These are phyloP conservation scores for Anhinga anhinga DNA, from an alignment of 2,113 vertebrate genomes.

Conservation along the genomic window DNA sequence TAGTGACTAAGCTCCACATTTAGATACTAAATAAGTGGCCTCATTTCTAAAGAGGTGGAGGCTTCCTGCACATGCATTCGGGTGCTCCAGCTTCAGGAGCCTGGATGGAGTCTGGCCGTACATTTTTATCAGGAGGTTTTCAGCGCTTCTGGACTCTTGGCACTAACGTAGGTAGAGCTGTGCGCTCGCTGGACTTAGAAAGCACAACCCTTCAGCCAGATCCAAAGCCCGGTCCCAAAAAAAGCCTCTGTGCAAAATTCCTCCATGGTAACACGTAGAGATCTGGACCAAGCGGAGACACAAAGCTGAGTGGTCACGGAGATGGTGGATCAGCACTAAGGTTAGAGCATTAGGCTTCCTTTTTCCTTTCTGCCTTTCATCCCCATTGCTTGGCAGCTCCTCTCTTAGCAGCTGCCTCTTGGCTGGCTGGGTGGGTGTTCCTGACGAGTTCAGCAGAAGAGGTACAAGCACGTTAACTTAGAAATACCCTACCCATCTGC, in stretches of 20 bases:
- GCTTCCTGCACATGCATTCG: slow-evolving; percentile 17
- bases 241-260: not conserved
- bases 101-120: not conserved
- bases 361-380: not conserved
- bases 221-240: not conserved
- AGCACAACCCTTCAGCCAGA: not conserved
- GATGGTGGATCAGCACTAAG: not conserved
- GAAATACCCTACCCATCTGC: not conserved
- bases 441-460: not conserved
- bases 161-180: not conserved
- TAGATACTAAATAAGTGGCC: slow-evolving; percentile 59
- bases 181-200: not conserved
- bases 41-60: slow-evolving; percentile 45
- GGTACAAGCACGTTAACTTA: not conserved
- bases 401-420: not conserved
- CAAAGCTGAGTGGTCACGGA: not conserved
- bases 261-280: accelerated
- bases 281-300: not conserved
- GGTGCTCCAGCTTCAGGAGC: not conserved
- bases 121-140: not conserved
- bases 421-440: not conserved
- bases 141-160: not conserved
- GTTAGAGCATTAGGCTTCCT: not conserved
- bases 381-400: not conserved
- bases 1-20: slow-evolving; percentile 53